Evolutionary conservation across 2,113 vertebrate genomes (phyloP), one percentile per base, ranked within the genome.

Genomic region (Myanophis thanlyinensis): DNA sequence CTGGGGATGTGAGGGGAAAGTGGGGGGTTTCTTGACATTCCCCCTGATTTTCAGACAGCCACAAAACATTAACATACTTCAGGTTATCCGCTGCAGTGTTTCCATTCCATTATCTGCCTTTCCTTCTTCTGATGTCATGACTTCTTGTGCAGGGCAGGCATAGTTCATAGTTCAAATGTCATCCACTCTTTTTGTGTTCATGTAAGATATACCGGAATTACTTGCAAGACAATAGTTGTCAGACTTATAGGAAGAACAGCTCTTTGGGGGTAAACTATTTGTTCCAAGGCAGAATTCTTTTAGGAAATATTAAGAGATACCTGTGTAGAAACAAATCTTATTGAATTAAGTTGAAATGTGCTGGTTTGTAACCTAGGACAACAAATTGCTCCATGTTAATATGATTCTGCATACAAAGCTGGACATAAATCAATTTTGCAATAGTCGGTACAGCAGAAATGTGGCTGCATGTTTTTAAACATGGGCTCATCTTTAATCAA

Each of bases 401-500:
- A 40, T 80, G 35, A 40, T 80, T 40, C 48, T 23, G 48, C 25
- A 44, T 27, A 22, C n/a, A 59, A 54, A 87, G 22, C 30, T 84
- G 67, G 89, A 90, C 52, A 2, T 11, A 48, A 49, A 23, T 59
- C 18, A 56, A 46, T 87, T 86, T 87, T 22, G 6, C n/a, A 80
- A 80, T 40, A 67, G 67, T n/a, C 1, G 1, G 15, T 49, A 51
- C 48, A 87, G 30, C 6, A 51, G 10, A 51, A n/a, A 87, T 30
- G 11, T 87, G 85, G 48, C 30, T 49, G 46, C 23, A 15, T 88
- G 27, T 20, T 8, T 47, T 62, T 44, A 49, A 52, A 62, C 59
- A 96, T 95, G 94, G 95, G 97, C 94, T 95, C 91, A 91, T 95
- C 73, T 94, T 95, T 96, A 97, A 96, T 95, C 96, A 96, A 88